Conservation (phyloP, 2,888 invertebrate species). For the Dermolepida albohirtum region DNA sequence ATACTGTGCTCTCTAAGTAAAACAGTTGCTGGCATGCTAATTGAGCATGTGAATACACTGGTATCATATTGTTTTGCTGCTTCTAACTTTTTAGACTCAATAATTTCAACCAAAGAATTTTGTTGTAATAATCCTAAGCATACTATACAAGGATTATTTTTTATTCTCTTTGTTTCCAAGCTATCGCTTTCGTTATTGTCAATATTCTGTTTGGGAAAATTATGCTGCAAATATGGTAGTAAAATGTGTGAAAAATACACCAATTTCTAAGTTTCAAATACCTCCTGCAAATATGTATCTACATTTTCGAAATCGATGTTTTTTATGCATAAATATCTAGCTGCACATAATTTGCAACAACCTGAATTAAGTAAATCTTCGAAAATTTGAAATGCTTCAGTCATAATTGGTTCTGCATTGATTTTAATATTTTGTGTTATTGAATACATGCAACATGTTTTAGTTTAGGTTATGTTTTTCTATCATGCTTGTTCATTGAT, state of each 20-base stretch:
- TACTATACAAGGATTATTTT: slow-evolving; percentile 71
- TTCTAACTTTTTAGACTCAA: slow-evolving; percentile 68
- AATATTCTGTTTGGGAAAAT: slow-evolving; percentile 36
- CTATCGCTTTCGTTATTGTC: slow-evolving; percentile 29
- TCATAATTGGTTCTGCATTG: neutral
- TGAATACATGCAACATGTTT: no score
- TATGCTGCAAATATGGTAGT: slow-evolving; percentile 26
- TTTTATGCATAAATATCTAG: slow-evolving; percentile 75
- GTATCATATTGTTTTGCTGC: slow-evolving; percentile 72
- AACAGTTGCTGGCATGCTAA: slow-evolving; percentile 78
- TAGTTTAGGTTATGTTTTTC: no score
- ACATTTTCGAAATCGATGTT: slow-evolving; percentile 70
- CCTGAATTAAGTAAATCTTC: slow-evolving; percentile 68
- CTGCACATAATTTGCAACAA: slow-evolving; percentile 76
- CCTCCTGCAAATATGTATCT: slow-evolving; percentile 66
- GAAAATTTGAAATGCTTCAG: slow-evolving; percentile 58
- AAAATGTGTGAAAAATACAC: neutral
- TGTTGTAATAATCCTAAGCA: slow-evolving; percentile 81
- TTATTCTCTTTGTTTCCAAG: slow-evolving; percentile 64
- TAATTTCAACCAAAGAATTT: slow-evolving; percentile 66
- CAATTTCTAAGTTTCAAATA: slow-evolving; percentile 56
- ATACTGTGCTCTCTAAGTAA: slow-evolving; percentile 77
- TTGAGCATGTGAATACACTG: slow-evolving; percentile 74
- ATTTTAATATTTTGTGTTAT: no score
- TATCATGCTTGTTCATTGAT: no score